phyloP scores from a whole-genome alignment of 1,140 invertebrate species.

The Leptopilina boulardi region DNA sequence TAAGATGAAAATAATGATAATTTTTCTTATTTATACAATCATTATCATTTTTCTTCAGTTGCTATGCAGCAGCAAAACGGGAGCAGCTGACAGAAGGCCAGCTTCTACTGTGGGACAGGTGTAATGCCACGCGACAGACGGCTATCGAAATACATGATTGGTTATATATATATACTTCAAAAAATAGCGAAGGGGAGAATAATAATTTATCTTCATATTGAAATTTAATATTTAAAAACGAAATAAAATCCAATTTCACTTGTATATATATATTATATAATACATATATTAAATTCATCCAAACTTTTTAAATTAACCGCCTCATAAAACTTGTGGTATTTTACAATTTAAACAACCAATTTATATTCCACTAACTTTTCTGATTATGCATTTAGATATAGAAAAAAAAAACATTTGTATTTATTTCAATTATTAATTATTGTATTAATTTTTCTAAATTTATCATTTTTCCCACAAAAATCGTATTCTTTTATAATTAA shows the following conservation, averaged over 20 bases:
- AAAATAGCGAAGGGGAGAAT: background rate
- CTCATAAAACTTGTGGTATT: background rate
- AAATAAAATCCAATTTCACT: background rate
- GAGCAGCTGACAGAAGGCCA: conserved; percentile 11
- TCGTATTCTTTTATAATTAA: no score
- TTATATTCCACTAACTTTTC: no score
- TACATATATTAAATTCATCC: background rate
- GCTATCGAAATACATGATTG: conserved; percentile 16
- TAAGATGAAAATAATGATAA: background rate
- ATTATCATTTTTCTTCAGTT: conserved; percentile 4
- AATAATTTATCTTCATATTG: background rate
- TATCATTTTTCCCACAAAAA: no score
- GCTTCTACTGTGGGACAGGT: conserved; percentile 13
- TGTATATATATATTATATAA: no score
- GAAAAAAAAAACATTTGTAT: background rate
- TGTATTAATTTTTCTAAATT: no score
- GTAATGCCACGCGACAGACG: conserved; percentile 29
- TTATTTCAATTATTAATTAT: no score
- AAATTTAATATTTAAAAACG: conserved; percentile 13
- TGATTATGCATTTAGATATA: no score
- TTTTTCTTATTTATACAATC: background rate
- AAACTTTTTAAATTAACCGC: background rate
- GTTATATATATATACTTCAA: no score
- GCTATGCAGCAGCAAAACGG: conserved; percentile 1
- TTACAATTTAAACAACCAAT: no score